phyloP scores from a whole-genome alignment of 2,888 invertebrate species.

The Anthoptus insignis region DNA sequence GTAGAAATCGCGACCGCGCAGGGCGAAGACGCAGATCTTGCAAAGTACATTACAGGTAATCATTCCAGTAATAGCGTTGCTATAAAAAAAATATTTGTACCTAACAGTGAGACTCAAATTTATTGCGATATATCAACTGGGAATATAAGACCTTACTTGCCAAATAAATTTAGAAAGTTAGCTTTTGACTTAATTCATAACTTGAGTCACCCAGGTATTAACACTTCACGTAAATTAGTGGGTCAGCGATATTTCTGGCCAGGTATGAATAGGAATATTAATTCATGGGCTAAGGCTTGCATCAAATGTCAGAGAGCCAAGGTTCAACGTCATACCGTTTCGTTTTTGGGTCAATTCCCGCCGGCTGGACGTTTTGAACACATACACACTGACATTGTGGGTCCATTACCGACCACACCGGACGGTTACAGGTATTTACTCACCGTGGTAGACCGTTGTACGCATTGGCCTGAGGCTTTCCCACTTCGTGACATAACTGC shows the following conservation, averaged over 20 bases:
- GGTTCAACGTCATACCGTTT: neutral
- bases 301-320: slow-evolving; percentile 12
- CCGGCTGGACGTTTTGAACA: slow-evolving; percentile 14
- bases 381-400: slow-evolving; percentile 1
- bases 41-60: neutral
- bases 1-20: neutral
- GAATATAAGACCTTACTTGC: neutral
- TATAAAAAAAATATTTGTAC: neutral
- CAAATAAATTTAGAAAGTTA: neutral
- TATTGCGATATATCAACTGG: neutral
- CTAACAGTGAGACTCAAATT: neutral
- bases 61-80: neutral
- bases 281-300: slow-evolving; percentile 13
- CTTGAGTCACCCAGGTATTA: slow-evolving; percentile 1
- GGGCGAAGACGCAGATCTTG: neutral
- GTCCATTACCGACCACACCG: neutral
- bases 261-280: slow-evolving; percentile 10
- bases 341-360: neutral
- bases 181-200: neutral
- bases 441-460: neutral
- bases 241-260: slow-evolving; percentile 11
- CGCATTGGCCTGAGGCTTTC: slow-evolving; percentile 1
- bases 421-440: neutral
- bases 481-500: slow-evolving; percentile 1
- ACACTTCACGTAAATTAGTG: neutral